Evolutionary conservation across 2,888 invertebrate species (phyloP).

Genomic region (Nasonia oneida): DNA sequence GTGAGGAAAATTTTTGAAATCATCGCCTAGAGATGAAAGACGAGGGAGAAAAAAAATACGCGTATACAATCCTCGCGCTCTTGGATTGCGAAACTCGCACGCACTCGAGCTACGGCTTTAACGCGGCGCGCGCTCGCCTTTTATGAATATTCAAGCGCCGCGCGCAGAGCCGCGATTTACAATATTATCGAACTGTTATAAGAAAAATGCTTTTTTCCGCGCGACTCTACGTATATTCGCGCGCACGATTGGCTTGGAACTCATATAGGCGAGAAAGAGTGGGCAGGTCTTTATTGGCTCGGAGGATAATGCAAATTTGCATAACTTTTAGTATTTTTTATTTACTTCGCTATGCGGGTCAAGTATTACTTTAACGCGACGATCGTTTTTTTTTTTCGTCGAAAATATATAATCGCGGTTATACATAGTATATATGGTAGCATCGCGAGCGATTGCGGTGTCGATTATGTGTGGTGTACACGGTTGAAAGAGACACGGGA

Average conservation of each 20-base stretch:
- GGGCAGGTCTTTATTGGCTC: neutral
- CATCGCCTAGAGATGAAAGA: neutral
- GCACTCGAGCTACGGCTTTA: neutral
- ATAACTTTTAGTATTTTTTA: neutral
- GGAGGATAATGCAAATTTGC: neutral
- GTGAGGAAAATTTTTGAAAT: slow-evolving; percentile 1
- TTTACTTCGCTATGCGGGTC: neutral
- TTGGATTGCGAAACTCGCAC: neutral
- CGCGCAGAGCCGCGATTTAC: neutral
- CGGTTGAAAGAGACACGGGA: neutral
- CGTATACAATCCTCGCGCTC: neutral
- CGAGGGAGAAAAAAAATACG: neutral
- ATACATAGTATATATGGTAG: no score
- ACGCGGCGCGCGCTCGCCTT: neutral
- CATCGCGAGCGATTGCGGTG: no score
- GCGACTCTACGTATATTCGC: neutral
- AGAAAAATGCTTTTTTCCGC: neutral
- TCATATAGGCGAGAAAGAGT: neutral
- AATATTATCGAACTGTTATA: slow-evolving; percentile 12
- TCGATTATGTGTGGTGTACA: no score
- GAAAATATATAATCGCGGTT: no score
- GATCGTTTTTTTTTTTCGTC: no score
- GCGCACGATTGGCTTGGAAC: neutral
- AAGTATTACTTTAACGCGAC: neutral
- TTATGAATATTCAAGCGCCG: neutral